Evolutionary conservation across 1,140 invertebrate genomes (phyloP), one percentile per base, ranked within the genome.

Genomic region (Dendrolimus punctatus): DNA sequence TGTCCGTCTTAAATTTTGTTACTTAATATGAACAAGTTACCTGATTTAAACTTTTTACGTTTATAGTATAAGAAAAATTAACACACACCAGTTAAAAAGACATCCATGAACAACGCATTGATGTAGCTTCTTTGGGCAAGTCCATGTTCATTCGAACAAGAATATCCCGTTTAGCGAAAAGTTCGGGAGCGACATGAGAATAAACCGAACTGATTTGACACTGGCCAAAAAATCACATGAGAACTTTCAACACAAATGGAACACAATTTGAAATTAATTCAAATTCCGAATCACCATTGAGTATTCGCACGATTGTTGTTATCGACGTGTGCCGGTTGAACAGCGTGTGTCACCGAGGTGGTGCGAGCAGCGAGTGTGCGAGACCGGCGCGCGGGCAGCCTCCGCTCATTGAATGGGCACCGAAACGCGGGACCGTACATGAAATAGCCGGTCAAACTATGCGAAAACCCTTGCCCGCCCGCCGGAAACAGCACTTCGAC

Each of bases 81-180:
- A 70, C 73, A 85, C 82, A 80, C 80, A 85, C 82, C 82, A 71
- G 74, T 84, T 84, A 84, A 84, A 81, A 82, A 77, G 79, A 84
- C 82, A 84, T 85, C 82, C 82, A 85, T 85, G 82, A 85, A 85
- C 80, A 85, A 77, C 58, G 77, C 82, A 85, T 85, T 84, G 82
- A 84, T 73, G 76, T 79, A 60, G 71, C 69, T 82, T 72, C 76
- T 76, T 67, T 58, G 66, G 65, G 70, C 73, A 85, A 85, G 82
- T 82, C 77, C 82, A 85, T 85, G 76, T 82, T 85, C 78, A 82
- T 80, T 57, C 70, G 62, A 69, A 72, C 73, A 73, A 75, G 60
- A 66, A 64, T 53, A 58, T 69, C 66, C 64, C 60, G 58, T 66
- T 63, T 58, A 51, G 49, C 53, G 49, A 68, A 72, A 72, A 51